These are phyloP conservation scores for Glandiceps talaboti DNA, from an alignment of 53 echinoderm and acorn worm genomes.

Conservation along the genomic window DNA sequence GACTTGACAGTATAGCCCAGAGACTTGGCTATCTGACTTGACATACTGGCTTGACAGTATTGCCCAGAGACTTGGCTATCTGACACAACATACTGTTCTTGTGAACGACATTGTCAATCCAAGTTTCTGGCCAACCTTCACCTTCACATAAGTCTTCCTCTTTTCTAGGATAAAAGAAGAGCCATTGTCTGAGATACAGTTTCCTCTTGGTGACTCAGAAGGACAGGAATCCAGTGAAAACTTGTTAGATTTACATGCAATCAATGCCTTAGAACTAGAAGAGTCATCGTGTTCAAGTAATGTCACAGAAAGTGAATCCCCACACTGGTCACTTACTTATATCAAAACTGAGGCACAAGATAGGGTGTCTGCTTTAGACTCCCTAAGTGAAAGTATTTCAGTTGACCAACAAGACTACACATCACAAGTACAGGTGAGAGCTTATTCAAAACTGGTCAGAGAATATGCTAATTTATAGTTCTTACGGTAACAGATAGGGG, in stretches of 20 bases:
- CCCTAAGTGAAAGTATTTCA: neutral
- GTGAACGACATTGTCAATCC: too few species aligned
- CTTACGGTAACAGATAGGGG: too few species aligned
- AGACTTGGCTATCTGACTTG: too few species aligned
- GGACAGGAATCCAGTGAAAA: conserved; percentile 3
- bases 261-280: neutral
- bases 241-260: neutral
- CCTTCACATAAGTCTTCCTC: too few species aligned
- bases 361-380: neutral
- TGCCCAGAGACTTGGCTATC: too few species aligned
- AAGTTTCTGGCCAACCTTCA: too few species aligned
- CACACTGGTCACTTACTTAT: neutral
- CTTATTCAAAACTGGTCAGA: too few species aligned
- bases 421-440: neutral
- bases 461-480: too few species aligned
- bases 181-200: conserved; percentile 38
- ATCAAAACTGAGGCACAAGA: neutral
- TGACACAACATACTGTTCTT: too few species aligned
- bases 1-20: too few species aligned
- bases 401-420: neutral
- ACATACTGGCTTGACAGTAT: too few species aligned
- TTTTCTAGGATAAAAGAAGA: conserved; percentile 30
- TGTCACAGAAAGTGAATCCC: neutral
- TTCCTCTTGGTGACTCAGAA: conserved; percentile 34
- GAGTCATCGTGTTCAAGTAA: neutral